These are phyloP conservation scores for Anguilla rostrata DNA, from an alignment of 2,113 vertebrate species.

Conservation along the genomic window DNA sequence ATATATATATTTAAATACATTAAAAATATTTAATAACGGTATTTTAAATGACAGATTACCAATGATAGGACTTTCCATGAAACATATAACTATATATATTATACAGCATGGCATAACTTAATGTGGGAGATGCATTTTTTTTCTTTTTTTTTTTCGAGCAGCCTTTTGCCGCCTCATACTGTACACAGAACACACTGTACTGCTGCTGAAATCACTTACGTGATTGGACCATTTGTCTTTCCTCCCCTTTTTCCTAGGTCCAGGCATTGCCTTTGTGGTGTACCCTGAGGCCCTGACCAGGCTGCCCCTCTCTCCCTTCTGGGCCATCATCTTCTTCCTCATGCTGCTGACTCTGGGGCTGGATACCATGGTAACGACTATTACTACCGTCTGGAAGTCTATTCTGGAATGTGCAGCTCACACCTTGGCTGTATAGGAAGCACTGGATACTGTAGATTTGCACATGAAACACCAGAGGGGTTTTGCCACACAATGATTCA, in stretches of 20 bases:
- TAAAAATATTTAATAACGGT: too few relatives aligned
- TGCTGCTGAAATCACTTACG: background rate
- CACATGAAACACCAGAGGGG: background rate
- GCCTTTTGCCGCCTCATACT: background rate
- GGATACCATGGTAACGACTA: conserved; percentile 92
- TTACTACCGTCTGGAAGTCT: background rate
- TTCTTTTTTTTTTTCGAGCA: background rate
- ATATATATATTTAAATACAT: too few relatives aligned
- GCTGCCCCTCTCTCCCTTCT: conserved; percentile 94
- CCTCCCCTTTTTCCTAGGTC: conserved; percentile 70
- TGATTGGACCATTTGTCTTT: background rate
- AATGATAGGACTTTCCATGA: background rate
- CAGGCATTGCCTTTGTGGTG: conserved; percentile 96
- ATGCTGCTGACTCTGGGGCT: conserved; percentile 97
- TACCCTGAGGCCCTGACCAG: conserved; percentile 96
- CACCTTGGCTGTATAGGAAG: background rate
- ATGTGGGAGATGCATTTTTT: too few relatives aligned
- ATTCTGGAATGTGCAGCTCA: background rate
- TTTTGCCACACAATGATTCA: too few relatives aligned
- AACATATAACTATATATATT: background rate
- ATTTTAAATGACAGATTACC: background rate
- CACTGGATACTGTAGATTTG: background rate
- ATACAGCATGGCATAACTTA: too few relatives aligned
- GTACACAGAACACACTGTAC: background rate
- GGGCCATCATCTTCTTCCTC: conserved; percentile 98